Evolutionary conservation across 2,888 invertebrate genomes (phyloP).

Genomic region (Ochropacha duplaris): DNA sequence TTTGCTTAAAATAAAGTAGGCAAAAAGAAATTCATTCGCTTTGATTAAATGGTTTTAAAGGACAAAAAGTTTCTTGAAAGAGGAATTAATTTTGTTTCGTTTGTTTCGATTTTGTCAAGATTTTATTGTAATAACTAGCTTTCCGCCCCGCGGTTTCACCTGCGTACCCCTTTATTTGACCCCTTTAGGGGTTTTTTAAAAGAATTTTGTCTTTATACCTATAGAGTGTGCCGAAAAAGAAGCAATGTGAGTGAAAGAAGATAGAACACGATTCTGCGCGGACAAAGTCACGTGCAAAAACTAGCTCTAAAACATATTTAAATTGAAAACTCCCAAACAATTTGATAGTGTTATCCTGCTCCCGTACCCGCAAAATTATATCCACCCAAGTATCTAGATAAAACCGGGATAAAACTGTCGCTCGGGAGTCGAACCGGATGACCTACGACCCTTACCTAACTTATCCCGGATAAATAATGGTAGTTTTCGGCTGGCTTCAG

Average conservation of each 20-base stretch:
- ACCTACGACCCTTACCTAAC: conserved; percentile 27
- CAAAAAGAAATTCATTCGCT: neutral
- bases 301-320: no score
- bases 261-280: no score
- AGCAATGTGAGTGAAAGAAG: no score
- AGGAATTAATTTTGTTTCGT: neutral
- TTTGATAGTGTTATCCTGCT: neutral
- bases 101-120: no score
- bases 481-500: conserved; percentile 15
- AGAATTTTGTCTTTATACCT: no score
- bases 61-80: neutral
- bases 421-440: conserved; percentile 17
- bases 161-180: no score
- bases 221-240: no score
- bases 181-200: no score
- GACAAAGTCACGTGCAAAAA: no score
- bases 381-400: conserved; percentile 15
- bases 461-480: conserved; percentile 38
- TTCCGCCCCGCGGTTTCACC: no score
- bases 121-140: no score
- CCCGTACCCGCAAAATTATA: neutral
- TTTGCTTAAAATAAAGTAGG: neutral
- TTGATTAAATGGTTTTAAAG: neutral
- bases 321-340: neutral
- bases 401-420: conserved; percentile 27